phyloP scores from a whole-genome alignment of 2,113 vertebrate species.

The Callaeas wilsoni region DNA sequence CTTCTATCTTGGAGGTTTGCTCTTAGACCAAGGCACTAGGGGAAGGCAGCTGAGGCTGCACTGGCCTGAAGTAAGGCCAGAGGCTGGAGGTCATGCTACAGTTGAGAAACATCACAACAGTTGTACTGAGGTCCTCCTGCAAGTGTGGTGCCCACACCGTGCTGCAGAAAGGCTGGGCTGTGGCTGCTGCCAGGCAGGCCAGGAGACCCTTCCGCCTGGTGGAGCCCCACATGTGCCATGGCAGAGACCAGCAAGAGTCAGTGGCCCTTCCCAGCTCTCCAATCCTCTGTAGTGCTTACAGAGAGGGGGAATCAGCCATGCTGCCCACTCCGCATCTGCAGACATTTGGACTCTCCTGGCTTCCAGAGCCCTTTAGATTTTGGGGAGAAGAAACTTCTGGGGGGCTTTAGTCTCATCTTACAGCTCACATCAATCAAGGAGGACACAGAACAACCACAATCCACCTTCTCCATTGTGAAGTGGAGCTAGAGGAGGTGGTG shows the following conservation, averaged over 20 bases:
- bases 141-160: background rate
- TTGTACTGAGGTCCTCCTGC: background rate
- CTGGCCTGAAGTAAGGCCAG: background rate
- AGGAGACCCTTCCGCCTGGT: background rate
- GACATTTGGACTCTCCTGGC: background rate
- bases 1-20: background rate
- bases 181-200: background rate
- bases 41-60: background rate
- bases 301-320: accelerated
- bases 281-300: background rate
- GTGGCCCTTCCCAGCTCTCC: background rate
- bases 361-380: background rate
- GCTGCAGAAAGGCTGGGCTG: background rate
- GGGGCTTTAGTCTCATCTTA: background rate
- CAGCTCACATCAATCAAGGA: background rate
- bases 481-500: background rate
- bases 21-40: background rate
- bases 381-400: background rate
- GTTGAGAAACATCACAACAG: background rate
- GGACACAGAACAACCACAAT: accelerated
- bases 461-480: background rate
- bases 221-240: accelerated
- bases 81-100: background rate
- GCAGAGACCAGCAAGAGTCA: background rate
- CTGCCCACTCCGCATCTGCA: background rate